Percentiles rank a stretch among this genome's conserved stretches.
Evolutionary conservation across 2,797 vertebrate species (phyloP).

Genomic region (Ambastaia sidthimunki): DNA sequence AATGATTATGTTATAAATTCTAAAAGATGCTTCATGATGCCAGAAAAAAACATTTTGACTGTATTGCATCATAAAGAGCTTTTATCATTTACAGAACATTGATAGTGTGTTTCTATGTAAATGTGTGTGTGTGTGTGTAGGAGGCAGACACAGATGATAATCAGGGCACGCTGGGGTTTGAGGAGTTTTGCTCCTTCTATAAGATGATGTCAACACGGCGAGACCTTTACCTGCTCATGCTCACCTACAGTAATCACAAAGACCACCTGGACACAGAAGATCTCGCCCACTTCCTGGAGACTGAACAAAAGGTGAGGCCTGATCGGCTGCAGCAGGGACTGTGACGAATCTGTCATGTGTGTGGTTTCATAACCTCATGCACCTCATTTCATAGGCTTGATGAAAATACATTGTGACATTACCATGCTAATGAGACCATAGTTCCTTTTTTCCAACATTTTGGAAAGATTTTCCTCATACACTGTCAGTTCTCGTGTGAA

Average conservation of each 20-base stretch:
- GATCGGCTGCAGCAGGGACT: not conserved
- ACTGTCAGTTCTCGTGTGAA: not conserved
- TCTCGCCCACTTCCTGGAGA: slow-evolving; percentile 88
- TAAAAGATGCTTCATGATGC: too few relatives aligned
- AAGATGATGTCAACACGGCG: slow-evolving; percentile 98
- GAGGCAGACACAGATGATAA: slow-evolving; percentile 95
- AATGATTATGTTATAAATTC: too few relatives aligned
- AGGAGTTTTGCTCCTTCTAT: slow-evolving; percentile 98
- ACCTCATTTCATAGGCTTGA: slow-evolving; percentile 35
- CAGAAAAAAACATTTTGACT: too few relatives aligned
- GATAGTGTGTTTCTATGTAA: not conserved
- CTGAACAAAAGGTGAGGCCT: slow-evolving; percentile 88
- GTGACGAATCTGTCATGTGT: not conserved
- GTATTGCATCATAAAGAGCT: too few relatives aligned
- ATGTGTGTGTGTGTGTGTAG: slow-evolving; percentile 65
- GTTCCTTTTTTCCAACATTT: slow-evolving; percentile 5
- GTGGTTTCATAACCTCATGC: slow-evolving; percentile 21
- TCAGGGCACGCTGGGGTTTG: slow-evolving; percentile 91
- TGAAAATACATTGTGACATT: slow-evolving; percentile 42
- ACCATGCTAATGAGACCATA: slow-evolving; percentile 34
- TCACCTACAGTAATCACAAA: slow-evolving; percentile 96
- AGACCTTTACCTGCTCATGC: slow-evolving; percentile 95
- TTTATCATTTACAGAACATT: too few relatives aligned
- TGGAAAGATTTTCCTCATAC: not conserved
- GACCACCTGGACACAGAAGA: slow-evolving; percentile 86